Evolutionary conservation across 2,888 invertebrate genomes (phyloP).

Genomic region (Eupsilia transversa): DNA sequence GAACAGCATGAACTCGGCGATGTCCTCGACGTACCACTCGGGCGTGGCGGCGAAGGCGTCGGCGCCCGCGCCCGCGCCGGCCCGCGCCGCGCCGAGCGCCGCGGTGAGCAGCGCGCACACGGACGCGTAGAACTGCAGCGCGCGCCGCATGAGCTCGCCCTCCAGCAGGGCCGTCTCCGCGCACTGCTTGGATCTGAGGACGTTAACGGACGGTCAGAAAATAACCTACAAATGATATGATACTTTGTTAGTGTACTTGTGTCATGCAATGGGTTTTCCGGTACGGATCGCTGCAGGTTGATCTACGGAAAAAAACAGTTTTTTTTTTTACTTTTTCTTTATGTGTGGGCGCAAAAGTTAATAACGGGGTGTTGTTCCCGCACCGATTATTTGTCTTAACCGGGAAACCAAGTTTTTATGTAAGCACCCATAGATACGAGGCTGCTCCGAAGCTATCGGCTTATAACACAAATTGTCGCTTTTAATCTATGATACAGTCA

Average conservation of each 20-base stretch:
- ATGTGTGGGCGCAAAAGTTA: too few species aligned
- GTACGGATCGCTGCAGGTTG: too few species aligned
- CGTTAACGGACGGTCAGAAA: rapidly evolving
- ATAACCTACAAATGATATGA: background rate
- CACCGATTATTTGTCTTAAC: too few species aligned
- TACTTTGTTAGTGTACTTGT: background rate
- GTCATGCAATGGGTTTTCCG: too few species aligned
- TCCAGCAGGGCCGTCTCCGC: constrained; percentile 97
- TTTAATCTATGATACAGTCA: too few species aligned
- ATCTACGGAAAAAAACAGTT: too few species aligned
- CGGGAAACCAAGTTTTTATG: too few species aligned
- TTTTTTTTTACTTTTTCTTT: too few species aligned
- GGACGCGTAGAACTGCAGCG: constrained; percentile 96
- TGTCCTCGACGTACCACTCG: constrained; percentile 99
- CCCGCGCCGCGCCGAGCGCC: constrained; percentile 92
- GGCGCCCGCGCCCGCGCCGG: constrained; percentile 82
- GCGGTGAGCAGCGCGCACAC: constrained; percentile 95
- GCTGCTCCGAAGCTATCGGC: background rate
- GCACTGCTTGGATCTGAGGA: constrained; percentile 95
- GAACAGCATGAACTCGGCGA: constrained; percentile 98
- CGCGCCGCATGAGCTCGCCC: constrained; percentile 94
- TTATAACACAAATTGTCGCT: background rate
- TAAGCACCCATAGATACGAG: too few species aligned
- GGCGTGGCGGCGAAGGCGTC: constrained; percentile 97
- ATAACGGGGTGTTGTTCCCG: too few species aligned